A percentile compares a stretch with the other conserved stretches of the same genome.
phyloP scores from a whole-genome alignment of 2,888 invertebrate genomes.

The Eueremaeus valkanovi region DNA sequence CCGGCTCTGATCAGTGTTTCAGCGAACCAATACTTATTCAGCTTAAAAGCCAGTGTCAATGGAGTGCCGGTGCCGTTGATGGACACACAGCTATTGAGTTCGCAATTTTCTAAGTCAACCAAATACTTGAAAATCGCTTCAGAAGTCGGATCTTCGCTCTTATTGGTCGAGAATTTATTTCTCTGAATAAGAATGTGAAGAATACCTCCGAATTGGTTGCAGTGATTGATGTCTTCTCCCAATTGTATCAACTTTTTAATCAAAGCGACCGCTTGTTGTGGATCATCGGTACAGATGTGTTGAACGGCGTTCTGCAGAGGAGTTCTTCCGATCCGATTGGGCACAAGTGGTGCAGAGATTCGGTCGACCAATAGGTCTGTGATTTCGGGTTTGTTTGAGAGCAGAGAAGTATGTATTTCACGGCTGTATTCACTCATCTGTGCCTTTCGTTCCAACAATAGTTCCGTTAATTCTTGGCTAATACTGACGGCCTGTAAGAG shows the following conservation, averaged over 20 bases:
- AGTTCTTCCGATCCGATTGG: slow-evolving; percentile 8
- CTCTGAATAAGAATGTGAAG: slow-evolving; percentile 9
- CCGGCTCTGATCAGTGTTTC: slow-evolving; percentile 1
- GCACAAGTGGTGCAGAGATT: background rate
- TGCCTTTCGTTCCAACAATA: background rate
- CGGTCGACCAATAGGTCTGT: background rate
- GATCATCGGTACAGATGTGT: slow-evolving; percentile 4
- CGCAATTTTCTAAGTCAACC: background rate
- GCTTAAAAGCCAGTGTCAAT: background rate
- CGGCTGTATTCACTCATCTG: background rate
- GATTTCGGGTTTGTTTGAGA: background rate
- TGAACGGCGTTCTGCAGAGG: background rate
- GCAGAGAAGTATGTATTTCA: background rate
- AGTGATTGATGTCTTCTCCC: background rate
- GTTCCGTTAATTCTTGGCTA: background rate
- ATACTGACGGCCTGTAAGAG: slow-evolving; percentile 18
- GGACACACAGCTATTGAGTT: background rate
- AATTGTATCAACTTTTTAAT: background rate
- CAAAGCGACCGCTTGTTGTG: background rate
- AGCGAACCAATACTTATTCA: background rate
- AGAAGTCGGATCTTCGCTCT: background rate
- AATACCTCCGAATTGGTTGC: background rate
- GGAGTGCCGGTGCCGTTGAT: background rate
- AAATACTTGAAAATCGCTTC: background rate
- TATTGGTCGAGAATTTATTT: background rate